Evolutionary conservation across 30 jellyfish, hydroid and myxozoan species (phyloP).

Genomic region (Aurelia aurita): DNA sequence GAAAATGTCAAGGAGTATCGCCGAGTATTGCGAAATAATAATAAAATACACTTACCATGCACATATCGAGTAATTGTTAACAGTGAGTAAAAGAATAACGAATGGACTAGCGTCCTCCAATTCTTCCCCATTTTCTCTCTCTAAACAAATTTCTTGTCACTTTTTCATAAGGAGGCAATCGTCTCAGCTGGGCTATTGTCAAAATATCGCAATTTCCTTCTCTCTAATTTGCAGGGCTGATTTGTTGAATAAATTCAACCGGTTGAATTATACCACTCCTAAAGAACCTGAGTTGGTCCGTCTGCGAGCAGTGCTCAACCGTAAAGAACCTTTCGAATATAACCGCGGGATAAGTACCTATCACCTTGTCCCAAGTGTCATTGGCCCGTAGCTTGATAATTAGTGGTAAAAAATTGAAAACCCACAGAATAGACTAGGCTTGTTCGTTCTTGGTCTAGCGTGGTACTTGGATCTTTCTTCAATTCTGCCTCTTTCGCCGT

Average conservation of each 20-base stretch:
- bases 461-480: too few relatives aligned
- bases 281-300: conserved; percentile 33
- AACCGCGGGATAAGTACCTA: conserved; percentile 58
- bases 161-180: conserved; percentile 2
- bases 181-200: not conserved
- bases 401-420: conserved; percentile 39
- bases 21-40: not conserved
- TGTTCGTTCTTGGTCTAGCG: not conserved
- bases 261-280: conserved; percentile 46
- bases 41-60: not conserved
- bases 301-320: conserved; percentile 76
- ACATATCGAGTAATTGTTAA: not conserved
- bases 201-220: not conserved
- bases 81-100: not conserved
- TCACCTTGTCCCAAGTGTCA: conserved; percentile 25
- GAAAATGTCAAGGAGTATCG: too few relatives aligned
- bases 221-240: not conserved
- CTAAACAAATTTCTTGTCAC: not conserved
- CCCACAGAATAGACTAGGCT: conserved; percentile 18
- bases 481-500: too few relatives aligned
- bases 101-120: conserved; percentile 1
- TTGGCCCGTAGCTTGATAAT: conserved; percentile 62
- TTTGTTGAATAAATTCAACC: not conserved
- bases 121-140: not conserved
- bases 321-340: conserved; percentile 29